phyloP scores from a whole-genome alignment of 2,888 invertebrate genomes.

The Apodemia zela region DNA sequence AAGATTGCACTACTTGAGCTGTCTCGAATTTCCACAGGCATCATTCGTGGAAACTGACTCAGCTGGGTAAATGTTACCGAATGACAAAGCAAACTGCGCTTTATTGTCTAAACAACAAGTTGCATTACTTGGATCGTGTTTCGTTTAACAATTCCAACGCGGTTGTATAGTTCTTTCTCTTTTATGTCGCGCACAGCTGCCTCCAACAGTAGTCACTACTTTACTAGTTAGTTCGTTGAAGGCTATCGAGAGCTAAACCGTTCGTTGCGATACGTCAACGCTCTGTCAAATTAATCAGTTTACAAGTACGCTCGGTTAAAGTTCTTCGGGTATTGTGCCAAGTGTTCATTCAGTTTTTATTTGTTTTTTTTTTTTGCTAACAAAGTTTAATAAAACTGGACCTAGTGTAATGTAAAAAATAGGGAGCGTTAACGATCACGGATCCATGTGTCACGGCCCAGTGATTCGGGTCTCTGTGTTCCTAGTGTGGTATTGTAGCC shows the following conservation, averaged over 20 bases:
- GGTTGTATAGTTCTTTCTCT: constrained; percentile 71
- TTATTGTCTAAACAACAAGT: constrained; percentile 42
- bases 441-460: constrained; percentile 68
- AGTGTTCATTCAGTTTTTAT: constrained; percentile 19
- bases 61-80: constrained; percentile 46
- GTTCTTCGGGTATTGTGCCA: constrained; percentile 13
- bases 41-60: constrained; percentile 69
- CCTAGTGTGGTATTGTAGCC: constrained; percentile 53
- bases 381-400: constrained; percentile 7
- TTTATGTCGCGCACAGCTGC: constrained; percentile 68
- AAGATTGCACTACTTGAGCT: constrained; percentile 52
- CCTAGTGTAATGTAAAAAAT: constrained; percentile 48
- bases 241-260: constrained; percentile 59
- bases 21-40: constrained; percentile 69
- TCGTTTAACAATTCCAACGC: constrained; percentile 47
- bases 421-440: constrained; percentile 53
- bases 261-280: constrained; percentile 45
- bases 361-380: background rate
- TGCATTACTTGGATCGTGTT: constrained; percentile 41
- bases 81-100: constrained; percentile 41
- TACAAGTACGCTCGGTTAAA: constrained; percentile 3
- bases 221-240: constrained; percentile 60
- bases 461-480: constrained; percentile 58
- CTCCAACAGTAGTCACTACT: constrained; percentile 42
- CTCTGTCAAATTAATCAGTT: constrained; percentile 7